phyloP scores from a whole-genome alignment of 2,797 vertebrate species.

The Chaetophractus vellerosus region DNA sequence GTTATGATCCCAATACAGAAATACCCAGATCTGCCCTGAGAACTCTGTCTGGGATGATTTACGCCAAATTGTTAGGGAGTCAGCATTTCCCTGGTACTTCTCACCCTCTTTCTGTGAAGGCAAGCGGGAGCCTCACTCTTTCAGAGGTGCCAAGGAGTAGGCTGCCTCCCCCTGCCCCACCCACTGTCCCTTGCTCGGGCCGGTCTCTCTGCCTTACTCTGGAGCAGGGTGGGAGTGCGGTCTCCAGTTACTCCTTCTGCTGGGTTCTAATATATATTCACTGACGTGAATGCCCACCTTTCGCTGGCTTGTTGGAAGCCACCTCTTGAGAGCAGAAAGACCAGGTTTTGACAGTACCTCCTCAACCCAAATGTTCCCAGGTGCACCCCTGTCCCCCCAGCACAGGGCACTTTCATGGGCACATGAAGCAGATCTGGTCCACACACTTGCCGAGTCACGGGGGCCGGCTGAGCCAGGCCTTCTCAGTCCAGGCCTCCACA shows the following conservation, averaged over 20 bases:
- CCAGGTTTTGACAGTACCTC: neutral
- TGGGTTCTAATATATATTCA: neutral
- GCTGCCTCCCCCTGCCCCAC: neutral
- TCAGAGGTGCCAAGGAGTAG: neutral
- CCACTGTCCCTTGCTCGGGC: neutral
- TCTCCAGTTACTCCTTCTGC: neutral
- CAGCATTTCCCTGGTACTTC: neutral
- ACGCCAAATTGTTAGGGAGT: neutral
- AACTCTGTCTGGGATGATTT: neutral
- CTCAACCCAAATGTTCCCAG: neutral
- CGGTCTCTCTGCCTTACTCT: neutral
- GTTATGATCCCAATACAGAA: neutral
- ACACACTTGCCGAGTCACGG: neutral
- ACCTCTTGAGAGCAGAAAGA: neutral
- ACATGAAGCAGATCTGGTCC: neutral
- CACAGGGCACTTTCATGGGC: neutral
- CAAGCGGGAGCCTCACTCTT: neutral
- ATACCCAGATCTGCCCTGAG: neutral
- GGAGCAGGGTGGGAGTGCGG: neutral
- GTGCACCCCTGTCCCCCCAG: too few species aligned
- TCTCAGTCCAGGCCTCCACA: neutral
- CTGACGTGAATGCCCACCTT: neutral
- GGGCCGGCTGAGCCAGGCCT: neutral
- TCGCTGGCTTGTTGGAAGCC: neutral
- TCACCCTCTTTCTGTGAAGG: neutral